Evolutionary conservation across 2,797 vertebrate species (phyloP).

Genomic region (Parambassis ranga): DNA sequence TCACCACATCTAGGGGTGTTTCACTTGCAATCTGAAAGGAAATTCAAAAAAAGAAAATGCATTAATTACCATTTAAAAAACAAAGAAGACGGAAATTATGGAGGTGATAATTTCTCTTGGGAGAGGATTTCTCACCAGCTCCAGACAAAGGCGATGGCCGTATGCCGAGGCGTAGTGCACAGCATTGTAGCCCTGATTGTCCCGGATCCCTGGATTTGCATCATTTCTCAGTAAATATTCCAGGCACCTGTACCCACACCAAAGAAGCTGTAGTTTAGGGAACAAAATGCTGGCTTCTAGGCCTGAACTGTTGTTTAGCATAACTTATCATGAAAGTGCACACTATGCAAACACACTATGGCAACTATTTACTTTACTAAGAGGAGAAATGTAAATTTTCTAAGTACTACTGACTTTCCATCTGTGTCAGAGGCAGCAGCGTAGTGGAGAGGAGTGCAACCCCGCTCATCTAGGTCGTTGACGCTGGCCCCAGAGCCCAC

Average conservation of each 20-base stretch:
- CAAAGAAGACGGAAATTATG: not conserved
- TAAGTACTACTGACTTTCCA: slow-evolving; percentile 89
- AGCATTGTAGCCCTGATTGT: slow-evolving; percentile 97
- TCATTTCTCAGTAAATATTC: slow-evolving; percentile 98
- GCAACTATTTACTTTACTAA: too few species aligned
- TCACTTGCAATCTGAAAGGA: slow-evolving; percentile 91
- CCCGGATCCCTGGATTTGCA: slow-evolving; percentile 95
- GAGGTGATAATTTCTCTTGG: not conserved
- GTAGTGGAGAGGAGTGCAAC: slow-evolving; percentile 97
- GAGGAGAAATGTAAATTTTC: not conserved
- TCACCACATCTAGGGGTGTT: slow-evolving; percentile 98
- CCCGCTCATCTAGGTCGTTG: slow-evolving; percentile 94
- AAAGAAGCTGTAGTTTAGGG: slow-evolving; percentile 38
- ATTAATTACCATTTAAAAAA: not conserved
- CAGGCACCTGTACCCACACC: slow-evolving; percentile 88
- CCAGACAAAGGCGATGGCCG: slow-evolving; percentile 95
- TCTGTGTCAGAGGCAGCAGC: slow-evolving; percentile 95
- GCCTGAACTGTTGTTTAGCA: not conserved
- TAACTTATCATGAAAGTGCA: not conserved
- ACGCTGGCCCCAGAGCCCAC: slow-evolving; percentile 98
- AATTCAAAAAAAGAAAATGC: not conserved
- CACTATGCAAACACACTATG: too few species aligned
- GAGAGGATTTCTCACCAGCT: slow-evolving; percentile 85
- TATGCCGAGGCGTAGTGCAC: slow-evolving; percentile 98
- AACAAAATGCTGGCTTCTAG: not conserved